Evolutionary conservation across 1,140 invertebrate species (phyloP), one percentile per base, ranked within the genome.

Genomic region (Antheraea pernyi): DNA sequence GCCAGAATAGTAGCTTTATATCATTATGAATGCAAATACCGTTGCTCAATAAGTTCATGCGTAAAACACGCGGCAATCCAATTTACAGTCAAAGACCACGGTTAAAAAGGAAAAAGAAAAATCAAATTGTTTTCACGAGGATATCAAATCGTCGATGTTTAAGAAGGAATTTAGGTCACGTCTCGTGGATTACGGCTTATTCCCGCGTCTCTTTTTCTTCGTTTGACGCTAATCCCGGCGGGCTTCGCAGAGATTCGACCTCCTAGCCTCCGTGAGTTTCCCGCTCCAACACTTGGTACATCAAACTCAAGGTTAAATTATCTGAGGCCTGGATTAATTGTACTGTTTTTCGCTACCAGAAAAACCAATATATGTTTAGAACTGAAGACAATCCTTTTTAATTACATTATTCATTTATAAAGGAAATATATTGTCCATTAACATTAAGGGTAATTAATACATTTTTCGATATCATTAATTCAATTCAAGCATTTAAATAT

Each of bases 191-290:
- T 88, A 89, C 84, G 84, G 82, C 82, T 88, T 89, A 89, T 88
- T 89, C 85, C 82, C 78, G 84, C 86, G 80, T 83, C 83, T 82
- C 84, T 88, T 89, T 89, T 86, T 89, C 87, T 89, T 87, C 87
- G 83, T 88, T 86, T 87, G 85, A 83, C 82, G 83, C 80, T 88
- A 89, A 89, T 86, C 87, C 84, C 80, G 73, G 69, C 79, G 81
- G 79, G 78, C 71, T 80, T 79, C 74, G 75, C 77, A 75, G 75
- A 83, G 79, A 83, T 84, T 83, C 80, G 74, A 70, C 72, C 76
- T 74, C 71, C 72, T 69, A 72, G 74, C 77, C 70, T 76, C 66
- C 77, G 72, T 70, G 68, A 70, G 66, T 71, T 75, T 67, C 65
- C 63, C 46, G 46, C 68, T 68, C 73, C 65, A 69, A 70, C 8